A percentile compares a stretch with the other conserved stretches of the same genome.
Conservation (phyloP, 2,888 invertebrate genomes). For the Phrixothrix hirtus region DNA sequence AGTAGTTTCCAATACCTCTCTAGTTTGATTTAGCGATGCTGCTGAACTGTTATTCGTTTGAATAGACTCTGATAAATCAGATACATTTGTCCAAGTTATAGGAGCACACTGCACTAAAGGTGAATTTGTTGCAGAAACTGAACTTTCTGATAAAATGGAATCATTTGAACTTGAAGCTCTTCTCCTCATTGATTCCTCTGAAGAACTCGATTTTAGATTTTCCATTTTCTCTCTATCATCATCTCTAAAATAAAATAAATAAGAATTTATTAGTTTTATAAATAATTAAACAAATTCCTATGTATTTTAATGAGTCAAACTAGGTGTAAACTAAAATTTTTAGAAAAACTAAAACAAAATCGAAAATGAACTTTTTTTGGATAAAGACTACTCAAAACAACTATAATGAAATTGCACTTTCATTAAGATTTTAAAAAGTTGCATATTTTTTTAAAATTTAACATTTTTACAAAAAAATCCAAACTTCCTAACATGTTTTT, state of each 20-base stretch:
- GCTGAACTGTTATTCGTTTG: constrained; percentile 41
- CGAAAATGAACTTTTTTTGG: too few species aligned
- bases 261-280: too few species aligned
- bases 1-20: constrained; percentile 73
- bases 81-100: constrained; percentile 52
- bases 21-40: constrained; percentile 46
- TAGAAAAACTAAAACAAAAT: too few species aligned
- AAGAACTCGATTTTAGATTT: constrained; percentile 63
- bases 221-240: constrained; percentile 67
- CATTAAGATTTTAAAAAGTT: too few species aligned
- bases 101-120: constrained; percentile 49
- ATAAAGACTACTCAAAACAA: too few species aligned
- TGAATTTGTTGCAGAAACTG: constrained; percentile 48
- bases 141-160: constrained; percentile 61
- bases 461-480: too few species aligned
- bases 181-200: constrained; percentile 64
- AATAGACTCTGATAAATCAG: constrained; percentile 53
- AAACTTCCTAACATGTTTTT: too few species aligned
- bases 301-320: too few species aligned
- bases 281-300: not conserved
- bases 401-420: too few species aligned
- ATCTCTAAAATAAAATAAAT: constrained; percentile 57
- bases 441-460: too few species aligned
- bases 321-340: too few species aligned
- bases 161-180: constrained; percentile 66